Base-by-base conservation (phyloP, 2,888 invertebrate genomes). In the Epistrophe grossulariae region DNA sequence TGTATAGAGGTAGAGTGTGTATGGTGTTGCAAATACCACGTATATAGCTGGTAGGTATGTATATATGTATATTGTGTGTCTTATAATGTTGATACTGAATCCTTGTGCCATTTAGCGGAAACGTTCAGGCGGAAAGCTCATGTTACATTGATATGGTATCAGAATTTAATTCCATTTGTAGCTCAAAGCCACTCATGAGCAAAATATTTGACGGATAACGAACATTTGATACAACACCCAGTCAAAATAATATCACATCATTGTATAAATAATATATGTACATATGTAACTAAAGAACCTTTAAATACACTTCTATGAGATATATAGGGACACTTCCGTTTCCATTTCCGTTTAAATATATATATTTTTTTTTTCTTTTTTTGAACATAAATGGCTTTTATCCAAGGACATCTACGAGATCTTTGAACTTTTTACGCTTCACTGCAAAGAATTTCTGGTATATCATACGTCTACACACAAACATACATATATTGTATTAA, bases 61-160 rank as follows among this genome's bases (percentile, higher is more conserved):
- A 28, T 7, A 45, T 45, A 43, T 28, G 2, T 15, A 15, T 28
- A 28, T n/a, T 4, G 9, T n/a, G 43, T 55, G 40, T 31, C 28
- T 28, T 68, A 38, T 50, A 17, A 15, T 24, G 24, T 24, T 52
- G 15, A 68, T 70, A 40, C 43, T 64, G 43, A 50, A 71, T 78
- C 64, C 62, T 48, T 24, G 68, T 35, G 19, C 15, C 68, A 38
- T 81, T 45, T 40, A 80, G 50, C 71, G 71, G 79, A 78, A 83
- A 73, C 60, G 13, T 24, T 31, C n/a, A 38, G 31, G 72, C 64
- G 52, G 71, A 60, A 78, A 83, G 73, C 57, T 52, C 73, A 60
- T 64, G 19, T 73, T 45, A 43, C 62, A 84, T 79, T 79, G 74
- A 74, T 83, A 73, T n/a, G 50, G 28, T 83, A 83, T 83, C 68